A percentile compares a stretch with the other conserved stretches of the same genome.
Evolutionary conservation across 1,140 invertebrate species (phyloP).

Genomic region (Pseudoatta argentina): DNA sequence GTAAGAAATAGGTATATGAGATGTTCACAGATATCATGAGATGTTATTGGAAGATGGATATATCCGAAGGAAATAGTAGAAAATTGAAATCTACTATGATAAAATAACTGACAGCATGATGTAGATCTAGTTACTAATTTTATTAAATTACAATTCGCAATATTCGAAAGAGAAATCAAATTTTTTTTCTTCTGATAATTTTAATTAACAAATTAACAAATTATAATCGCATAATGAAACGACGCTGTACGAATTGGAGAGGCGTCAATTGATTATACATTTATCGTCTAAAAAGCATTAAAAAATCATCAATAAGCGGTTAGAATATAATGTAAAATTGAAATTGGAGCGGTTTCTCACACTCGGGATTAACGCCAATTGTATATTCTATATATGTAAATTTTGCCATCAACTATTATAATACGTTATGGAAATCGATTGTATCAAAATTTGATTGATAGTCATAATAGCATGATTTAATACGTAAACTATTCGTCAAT

Average conservation of each 20-base stretch:
- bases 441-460: constrained; percentile 46
- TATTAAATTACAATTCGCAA: neutral
- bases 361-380: constrained; percentile 21
- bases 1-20: neutral
- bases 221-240: neutral
- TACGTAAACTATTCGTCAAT: constrained; percentile 1
- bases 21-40: neutral
- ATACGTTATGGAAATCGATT: constrained; percentile 38
- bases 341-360: constrained; percentile 50
- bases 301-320: constrained; percentile 23
- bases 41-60: neutral
- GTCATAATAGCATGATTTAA: constrained; percentile 49
- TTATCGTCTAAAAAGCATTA: constrained; percentile 21
- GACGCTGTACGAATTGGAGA: neutral
- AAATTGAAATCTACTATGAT: neutral
- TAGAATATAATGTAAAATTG: constrained; percentile 38
- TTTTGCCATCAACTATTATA: constrained; percentile 45
- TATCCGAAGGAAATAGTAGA: neutral
- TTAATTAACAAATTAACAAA: neutral
- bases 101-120: neutral
- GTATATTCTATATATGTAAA: constrained; percentile 26
- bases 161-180: neutral
- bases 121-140: neutral
- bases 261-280: neutral
- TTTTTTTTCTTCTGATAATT: neutral